Base-by-base conservation (phyloP, 2,113 vertebrate genomes). In the Bettongia penicillata region DNA sequence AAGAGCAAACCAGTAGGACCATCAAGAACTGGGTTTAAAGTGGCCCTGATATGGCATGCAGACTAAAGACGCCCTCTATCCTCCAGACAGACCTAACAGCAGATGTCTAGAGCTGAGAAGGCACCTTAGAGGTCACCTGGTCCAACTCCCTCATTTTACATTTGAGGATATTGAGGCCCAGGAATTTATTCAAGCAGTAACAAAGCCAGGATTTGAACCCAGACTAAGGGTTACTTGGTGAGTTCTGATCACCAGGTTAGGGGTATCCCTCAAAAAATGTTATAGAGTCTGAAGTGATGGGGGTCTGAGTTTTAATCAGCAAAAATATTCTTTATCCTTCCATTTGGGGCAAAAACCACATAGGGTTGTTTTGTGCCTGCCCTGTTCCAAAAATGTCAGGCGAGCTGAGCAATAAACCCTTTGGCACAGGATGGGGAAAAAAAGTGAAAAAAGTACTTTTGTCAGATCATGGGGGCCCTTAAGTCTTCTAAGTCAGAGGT, bases 321-420 rank as follows among this genome's bases (percentile, higher is more conserved):
- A 97, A 95, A 53, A 94, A 96, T 98, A 96, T 97, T 84, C 68
- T 84, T 97, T 96, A 96, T 93, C 68, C 95, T 96, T 91, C 96
- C 93, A 51, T 53, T 90, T 94, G 97, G 68, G 68, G 93, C 95
- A 94, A 93, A 93, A 93, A 93, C 96, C 95, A 95, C 95, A 96
- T 43, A 97, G 93, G 96, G 95, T 96, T 97, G 95, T 97, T 97
- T 97, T 94, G 95, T 94, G 94, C 96, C 89, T 94, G 50, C 94
- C 92, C 92, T 96, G 53, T 95, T 92, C 93, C 48, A 53, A 96
- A 96, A 97, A 95, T 25, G 0, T 92, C 93, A 94, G 52, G 89
- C 94, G 96, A 51, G 8, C 97, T 94, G 95, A 97, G 95, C 93
- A 89, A 90, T 92, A 95, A 91, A 95, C 84, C 84, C 91, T 97